phyloP scores from a whole-genome alignment of 1,140 invertebrate genomes.

The Scaptomyza montana region DNA sequence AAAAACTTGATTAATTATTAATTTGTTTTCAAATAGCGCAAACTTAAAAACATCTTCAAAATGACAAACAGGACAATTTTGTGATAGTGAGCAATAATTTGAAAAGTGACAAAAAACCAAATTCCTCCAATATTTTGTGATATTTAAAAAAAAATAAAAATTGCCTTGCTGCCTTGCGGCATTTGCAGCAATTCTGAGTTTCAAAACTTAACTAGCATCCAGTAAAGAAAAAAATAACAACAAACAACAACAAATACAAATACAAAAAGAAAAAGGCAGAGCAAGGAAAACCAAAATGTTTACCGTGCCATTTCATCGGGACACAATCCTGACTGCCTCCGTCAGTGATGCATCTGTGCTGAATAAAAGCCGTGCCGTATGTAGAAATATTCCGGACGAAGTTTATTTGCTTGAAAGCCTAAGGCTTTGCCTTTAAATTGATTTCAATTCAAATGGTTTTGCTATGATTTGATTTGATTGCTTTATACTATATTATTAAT shows the following conservation, averaged over 20 bases:
- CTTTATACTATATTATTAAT: constrained; percentile 33
- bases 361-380: constrained; percentile 76
- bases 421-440: constrained; percentile 43
- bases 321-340: constrained; percentile 80
- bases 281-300: constrained; percentile 62
- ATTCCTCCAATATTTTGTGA: constrained; percentile 37
- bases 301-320: constrained; percentile 82
- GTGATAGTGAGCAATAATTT: constrained; percentile 35
- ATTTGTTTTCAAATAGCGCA: not conserved
- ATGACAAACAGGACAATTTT: constrained; percentile 40
- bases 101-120: constrained; percentile 2
- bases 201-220: constrained; percentile 12
- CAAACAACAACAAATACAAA: constrained; percentile 3
- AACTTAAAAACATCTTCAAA: constrained; percentile 21
- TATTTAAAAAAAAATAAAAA: constrained; percentile 4
- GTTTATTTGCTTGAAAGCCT: not conserved
- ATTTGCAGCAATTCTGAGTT: constrained; percentile 62
- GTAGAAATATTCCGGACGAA: constrained; percentile 44
- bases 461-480: constrained; percentile 50
- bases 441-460: constrained; percentile 61
- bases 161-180: too few species aligned
- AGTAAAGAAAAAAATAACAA: too few species aligned
- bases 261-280: constrained; percentile 6
- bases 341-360: constrained; percentile 83
- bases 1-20: too few species aligned